Conservation (phyloP, 1,140 invertebrate genomes). For the Contarinia nasturtii region DNA sequence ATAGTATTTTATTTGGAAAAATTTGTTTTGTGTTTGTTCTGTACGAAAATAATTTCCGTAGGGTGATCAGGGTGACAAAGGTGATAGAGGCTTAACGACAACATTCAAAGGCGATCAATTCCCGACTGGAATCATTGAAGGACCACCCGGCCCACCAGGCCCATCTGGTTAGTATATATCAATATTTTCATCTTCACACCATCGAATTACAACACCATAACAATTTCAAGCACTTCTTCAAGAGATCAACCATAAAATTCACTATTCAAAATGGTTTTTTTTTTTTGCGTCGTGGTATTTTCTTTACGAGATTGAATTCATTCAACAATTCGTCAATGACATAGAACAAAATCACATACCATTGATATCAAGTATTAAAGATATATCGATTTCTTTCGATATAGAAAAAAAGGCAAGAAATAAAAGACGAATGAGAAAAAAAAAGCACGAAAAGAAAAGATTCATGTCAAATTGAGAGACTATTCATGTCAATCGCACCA, state of each 20-base stretch:
- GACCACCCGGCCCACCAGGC: constrained; percentile 80
- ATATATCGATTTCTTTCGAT: too few species aligned
- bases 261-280: neutral
- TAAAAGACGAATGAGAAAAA: too few species aligned
- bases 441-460: too few species aligned
- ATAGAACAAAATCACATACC: neutral
- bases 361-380: too few species aligned
- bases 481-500: too few species aligned
- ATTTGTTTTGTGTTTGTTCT: too few species aligned
- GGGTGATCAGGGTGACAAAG: constrained; percentile 79
- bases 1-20: too few species aligned
- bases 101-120: constrained; percentile 77
- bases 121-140: constrained; percentile 81
- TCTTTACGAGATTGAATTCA: neutral
- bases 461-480: too few species aligned
- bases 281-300: neutral
- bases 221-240: neutral
- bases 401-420: too few species aligned
- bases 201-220: neutral
- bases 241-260: neutral
- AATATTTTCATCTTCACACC: too few species aligned
- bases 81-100: constrained; percentile 74
- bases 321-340: neutral
- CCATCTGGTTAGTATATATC: constrained; percentile 9
- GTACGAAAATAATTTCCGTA: constrained; percentile 19